Evolutionary conservation across 2,113 vertebrate species (phyloP).

Genomic region (Okapia johnstoni): DNA sequence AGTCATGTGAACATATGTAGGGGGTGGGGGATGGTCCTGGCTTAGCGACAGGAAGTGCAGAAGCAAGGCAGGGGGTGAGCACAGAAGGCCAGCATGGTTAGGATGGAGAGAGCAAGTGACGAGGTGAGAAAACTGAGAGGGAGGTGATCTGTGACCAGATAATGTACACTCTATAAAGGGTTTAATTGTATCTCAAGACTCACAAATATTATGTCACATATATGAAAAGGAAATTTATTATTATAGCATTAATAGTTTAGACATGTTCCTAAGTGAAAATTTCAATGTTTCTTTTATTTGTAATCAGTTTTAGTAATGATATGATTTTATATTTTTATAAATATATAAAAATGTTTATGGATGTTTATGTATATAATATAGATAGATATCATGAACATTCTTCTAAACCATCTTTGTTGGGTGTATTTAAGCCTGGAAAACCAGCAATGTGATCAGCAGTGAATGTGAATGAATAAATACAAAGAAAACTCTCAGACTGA

Average conservation of each 20-base stretch:
- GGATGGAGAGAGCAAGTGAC: not conserved
- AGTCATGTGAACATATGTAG: not conserved
- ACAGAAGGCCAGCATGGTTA: too few species aligned
- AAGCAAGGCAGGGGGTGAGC: not conserved
- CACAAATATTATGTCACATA: not conserved
- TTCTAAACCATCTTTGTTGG: not conserved
- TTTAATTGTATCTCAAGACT: not conserved
- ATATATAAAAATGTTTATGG: not conserved
- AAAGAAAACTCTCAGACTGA: slow-evolving; percentile 9
- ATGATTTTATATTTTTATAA: not conserved
- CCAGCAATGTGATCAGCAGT: not conserved
- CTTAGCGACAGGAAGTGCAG: not conserved
- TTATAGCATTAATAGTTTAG: not conserved
- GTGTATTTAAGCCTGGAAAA: not conserved
- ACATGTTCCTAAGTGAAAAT: not conserved
- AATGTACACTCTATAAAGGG: not conserved
- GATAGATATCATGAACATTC: not conserved
- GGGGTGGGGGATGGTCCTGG: not conserved
- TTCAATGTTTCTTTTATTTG: not conserved
- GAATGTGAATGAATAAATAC: slow-evolving; percentile 21
- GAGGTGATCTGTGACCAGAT: not conserved
- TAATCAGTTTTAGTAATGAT: not conserved
- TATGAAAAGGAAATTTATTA: not conserved
- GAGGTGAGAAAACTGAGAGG: not conserved
- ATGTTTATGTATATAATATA: not conserved